phyloP scores from a whole-genome alignment of 2,113 vertebrate species.

The Chamaea fasciata region DNA sequence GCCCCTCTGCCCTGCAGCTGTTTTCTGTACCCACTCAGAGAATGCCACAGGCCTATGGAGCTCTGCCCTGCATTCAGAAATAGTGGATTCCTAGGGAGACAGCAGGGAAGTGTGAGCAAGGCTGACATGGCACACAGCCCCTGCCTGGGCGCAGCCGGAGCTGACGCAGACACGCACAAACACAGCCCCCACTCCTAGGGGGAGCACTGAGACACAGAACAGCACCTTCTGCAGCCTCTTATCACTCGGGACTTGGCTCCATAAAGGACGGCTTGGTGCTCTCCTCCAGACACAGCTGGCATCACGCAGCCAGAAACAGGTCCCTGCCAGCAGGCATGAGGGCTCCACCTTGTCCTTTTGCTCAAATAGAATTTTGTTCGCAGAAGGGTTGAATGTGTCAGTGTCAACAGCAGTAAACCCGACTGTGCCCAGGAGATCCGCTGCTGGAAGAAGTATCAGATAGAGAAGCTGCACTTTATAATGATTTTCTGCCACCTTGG shows the following conservation, averaged over 20 bases:
- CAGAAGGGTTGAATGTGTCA: fast-evolving
- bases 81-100: fast-evolving
- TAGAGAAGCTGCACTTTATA: neutral
- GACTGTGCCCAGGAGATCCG: neutral
- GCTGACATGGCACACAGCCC: neutral
- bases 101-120: fast-evolving
- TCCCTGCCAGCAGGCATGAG: neutral
- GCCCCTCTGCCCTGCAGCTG: neutral
- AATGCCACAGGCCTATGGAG: neutral
- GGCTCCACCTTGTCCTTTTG: neutral
- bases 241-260: fast-evolving
- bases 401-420: neutral
- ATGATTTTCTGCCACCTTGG: neutral
- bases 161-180: neutral
- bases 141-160: neutral
- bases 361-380: neutral
- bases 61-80: neutral
- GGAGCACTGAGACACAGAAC: fast-evolving
- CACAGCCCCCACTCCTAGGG: fast-evolving
- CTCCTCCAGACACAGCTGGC: neutral
- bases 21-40: neutral
- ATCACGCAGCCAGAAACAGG: neutral
- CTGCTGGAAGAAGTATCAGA: fast-evolving
- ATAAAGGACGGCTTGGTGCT: fast-evolving
- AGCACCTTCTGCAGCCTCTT: neutral